Evolutionary conservation across 2,888 invertebrate genomes (phyloP).

Genomic region (Teinopalpus imperialis): DNA sequence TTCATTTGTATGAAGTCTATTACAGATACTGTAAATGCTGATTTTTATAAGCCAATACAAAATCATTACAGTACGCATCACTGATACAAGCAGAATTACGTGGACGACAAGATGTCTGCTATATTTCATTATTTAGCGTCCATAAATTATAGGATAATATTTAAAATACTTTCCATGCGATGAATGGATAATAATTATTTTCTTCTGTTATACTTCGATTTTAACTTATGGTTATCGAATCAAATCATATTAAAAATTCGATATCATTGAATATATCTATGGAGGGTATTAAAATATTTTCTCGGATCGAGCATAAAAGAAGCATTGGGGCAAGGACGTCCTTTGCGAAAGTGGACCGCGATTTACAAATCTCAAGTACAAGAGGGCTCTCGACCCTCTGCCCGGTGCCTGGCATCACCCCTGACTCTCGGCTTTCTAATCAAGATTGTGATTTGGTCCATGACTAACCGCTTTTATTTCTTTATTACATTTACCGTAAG

Average conservation of each 20-base stretch:
- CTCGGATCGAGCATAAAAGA: slow-evolving; percentile 47
- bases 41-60: too few species aligned
- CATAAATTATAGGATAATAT: neutral
- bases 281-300: slow-evolving; percentile 35
- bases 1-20: too few species aligned
- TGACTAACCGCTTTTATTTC: slow-evolving; percentile 26
- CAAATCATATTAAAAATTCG: slow-evolving; percentile 10
- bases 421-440: slow-evolving; percentile 39
- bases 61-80: too few species aligned
- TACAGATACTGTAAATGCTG: neutral
- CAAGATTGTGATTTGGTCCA: slow-evolving; percentile 35
- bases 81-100: neutral
- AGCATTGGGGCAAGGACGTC: slow-evolving; percentile 49
- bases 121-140: neutral
- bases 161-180: neutral
- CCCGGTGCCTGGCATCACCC: slow-evolving; percentile 37
- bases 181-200: neutral
- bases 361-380: slow-evolving; percentile 67
- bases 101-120: neutral
- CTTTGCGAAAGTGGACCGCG: slow-evolving; percentile 52
- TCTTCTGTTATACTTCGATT: neutral
- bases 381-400: slow-evolving; percentile 63
- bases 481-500: neutral
- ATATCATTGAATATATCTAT: slow-evolving; percentile 13
- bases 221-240: neutral